Evolutionary conservation across 2,888 invertebrate species (phyloP).

Genomic region (Andrena haemorrhoa): DNA sequence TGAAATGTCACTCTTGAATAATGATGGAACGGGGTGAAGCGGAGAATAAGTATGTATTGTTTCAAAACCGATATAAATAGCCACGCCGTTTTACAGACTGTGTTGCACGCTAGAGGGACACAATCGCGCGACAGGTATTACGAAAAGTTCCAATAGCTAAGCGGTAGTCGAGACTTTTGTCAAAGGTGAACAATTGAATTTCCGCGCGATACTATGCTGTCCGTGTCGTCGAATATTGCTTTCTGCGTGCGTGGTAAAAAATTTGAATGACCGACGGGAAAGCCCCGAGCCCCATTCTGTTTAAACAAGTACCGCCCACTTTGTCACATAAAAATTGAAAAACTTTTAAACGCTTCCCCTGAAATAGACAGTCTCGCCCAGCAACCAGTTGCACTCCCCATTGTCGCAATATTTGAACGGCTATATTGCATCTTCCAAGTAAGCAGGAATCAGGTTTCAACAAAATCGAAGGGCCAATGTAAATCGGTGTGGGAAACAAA

Average conservation of each 20-base stretch:
- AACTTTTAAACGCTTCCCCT: neutral
- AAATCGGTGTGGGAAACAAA: neutral
- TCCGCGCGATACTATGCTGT: slow-evolving; percentile 33
- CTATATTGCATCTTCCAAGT: too few relatives aligned
- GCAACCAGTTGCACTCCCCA: neutral
- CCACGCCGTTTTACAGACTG: slow-evolving; percentile 45
- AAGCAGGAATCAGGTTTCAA: too few relatives aligned
- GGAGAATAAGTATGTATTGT: neutral
- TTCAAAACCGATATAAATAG: neutral
- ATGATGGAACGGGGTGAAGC: too few relatives aligned
- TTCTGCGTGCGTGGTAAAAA: slow-evolving; percentile 5
- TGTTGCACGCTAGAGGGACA: slow-evolving; percentile 44
- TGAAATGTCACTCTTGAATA: too few relatives aligned
- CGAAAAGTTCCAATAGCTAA: slow-evolving; percentile 60
- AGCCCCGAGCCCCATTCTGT: neutral
- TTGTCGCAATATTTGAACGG: neutral
- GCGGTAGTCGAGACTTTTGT: slow-evolving; percentile 45
- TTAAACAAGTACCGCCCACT: neutral
- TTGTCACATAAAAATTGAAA: slow-evolving; percentile 6
- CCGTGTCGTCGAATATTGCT: slow-evolving; percentile 47
- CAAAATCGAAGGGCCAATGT: neutral
- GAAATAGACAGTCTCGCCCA: neutral
- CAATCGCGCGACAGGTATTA: slow-evolving; percentile 55
- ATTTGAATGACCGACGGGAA: neutral
- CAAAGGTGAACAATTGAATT: slow-evolving; percentile 63